These are phyloP conservation scores for Meghimatium bilineatum DNA, from an alignment of 2,888 invertebrate species.

Conservation along the genomic window DNA sequence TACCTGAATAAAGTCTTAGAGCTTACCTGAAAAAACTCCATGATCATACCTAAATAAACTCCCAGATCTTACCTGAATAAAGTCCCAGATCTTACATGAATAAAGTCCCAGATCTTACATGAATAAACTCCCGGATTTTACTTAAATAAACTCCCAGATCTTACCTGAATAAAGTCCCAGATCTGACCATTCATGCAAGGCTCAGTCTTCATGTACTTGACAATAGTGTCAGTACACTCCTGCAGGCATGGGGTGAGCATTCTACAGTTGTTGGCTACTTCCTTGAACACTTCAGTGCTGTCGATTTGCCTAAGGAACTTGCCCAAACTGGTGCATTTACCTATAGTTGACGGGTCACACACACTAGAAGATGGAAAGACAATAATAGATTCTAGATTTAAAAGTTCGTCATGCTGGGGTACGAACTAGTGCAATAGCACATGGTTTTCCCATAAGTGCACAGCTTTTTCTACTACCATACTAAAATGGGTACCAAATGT, in stretches of 20 bases:
- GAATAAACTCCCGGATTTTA: not conserved
- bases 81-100: not conserved
- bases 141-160: too few species aligned
- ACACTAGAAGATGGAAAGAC: not conserved
- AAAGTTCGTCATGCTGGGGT: too few species aligned
- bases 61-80: not conserved
- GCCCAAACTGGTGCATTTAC: not conserved
- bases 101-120: not conserved
- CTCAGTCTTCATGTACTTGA: slow-evolving; percentile 1
- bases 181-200: slow-evolving; percentile 19
- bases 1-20: too few species aligned
- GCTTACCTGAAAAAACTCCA: too few species aligned
- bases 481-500: too few species aligned
- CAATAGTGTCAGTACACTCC: slow-evolving; percentile 27
- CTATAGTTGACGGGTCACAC: slow-evolving; percentile 17
- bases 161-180: slow-evolving; percentile 27
- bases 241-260: not conserved
- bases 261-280: slow-evolving; percentile 16
- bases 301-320: not conserved
- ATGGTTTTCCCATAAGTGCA: too few species aligned
- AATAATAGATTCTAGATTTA: not conserved
- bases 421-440: too few species aligned
- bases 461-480: too few species aligned
- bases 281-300: not conserved
- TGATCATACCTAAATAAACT: not conserved